Evolutionary conservation across 2,797 vertebrate species (phyloP), one percentile per base, ranked within the genome.

Genomic region (Anguilla pacifica): DNA sequence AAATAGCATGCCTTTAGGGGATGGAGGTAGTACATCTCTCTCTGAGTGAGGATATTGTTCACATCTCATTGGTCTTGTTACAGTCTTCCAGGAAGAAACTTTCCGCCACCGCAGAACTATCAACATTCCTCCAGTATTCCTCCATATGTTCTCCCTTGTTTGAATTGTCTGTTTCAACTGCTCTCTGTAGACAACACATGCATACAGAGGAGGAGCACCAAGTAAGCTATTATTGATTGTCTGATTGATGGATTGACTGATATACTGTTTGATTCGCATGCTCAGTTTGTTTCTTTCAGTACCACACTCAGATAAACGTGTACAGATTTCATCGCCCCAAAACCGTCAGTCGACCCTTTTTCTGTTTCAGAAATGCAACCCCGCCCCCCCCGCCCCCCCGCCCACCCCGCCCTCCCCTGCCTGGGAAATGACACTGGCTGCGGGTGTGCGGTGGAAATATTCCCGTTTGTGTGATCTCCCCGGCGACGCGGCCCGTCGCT

Each of bases 361-460:
- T 35, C 13, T 51, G 79, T 61, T 35, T 43, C 55, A 57, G n/a
- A 84, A 57, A 84, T 35, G 51, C 57, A 59, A 31, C 4, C n/a
- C 2, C 55, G 11, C 59, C 5, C 31, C 9, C 13, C n/a, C 17
- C 31, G 13, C 51, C 84, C 59, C 9, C 57, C n/a, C n/a, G n/a
- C n/a, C n/a, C n/a, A n/a, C 35, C 15, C 74, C 39, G 53, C 17
- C 86, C 15, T 25, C 55, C 82, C 82, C 39, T 43, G 77, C 55
- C 72, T 79, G 51, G 79, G 39, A 82, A 87, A 87, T 87, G 86
- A 81, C 55, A 77, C 53, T n/a, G 51, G 22, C 74, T 6, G 77
- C n/a, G 39, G 35, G 86, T 87, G 81, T 79, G 46, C 61, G 11
- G 35, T 6, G 51, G 86, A 83, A 87, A 87, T 83, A 83, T 83